Percentiles rank a stretch among this genome's conserved stretches.
Evolutionary conservation across 1,140 invertebrate species (phyloP).

Genomic region (Drosophila auraria): DNA sequence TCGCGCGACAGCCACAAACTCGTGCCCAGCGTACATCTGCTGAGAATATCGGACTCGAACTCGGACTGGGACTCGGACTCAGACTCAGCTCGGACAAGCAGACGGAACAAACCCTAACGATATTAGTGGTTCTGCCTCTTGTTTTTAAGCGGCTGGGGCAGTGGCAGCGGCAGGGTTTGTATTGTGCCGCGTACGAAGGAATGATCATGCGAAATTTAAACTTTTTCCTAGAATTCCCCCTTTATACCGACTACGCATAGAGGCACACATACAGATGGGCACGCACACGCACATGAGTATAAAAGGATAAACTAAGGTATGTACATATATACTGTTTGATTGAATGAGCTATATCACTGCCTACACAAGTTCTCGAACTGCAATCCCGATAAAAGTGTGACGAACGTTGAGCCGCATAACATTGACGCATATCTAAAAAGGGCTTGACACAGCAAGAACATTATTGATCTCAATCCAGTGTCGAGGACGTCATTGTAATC

Average conservation of each 20-base stretch:
- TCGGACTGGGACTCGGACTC: neutral
- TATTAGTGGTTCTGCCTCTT: slow-evolving; percentile 41
- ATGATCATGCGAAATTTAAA: slow-evolving; percentile 73
- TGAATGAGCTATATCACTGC: neutral
- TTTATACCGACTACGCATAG: slow-evolving; percentile 18
- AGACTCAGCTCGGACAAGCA: slow-evolving; percentile 2
- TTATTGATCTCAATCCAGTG: neutral
- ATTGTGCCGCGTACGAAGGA: slow-evolving; percentile 42
- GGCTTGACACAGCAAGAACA: neutral
- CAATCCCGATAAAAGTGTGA: neutral
- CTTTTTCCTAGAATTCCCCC: slow-evolving; percentile 68
- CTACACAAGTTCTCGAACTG: neutral
- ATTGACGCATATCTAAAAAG: too few species aligned
- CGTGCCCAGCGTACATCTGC: slow-evolving; percentile 64
- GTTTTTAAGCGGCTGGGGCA: slow-evolving; percentile 28
- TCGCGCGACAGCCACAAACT: slow-evolving; percentile 41
- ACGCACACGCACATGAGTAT: neutral
- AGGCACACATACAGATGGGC: neutral
- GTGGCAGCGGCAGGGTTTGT: slow-evolving; percentile 23
- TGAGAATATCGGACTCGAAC: slow-evolving; percentile 11
- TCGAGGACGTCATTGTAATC: slow-evolving; percentile 19
- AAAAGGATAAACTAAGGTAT: neutral
- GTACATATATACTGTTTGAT: neutral
- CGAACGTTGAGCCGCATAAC: too few species aligned
- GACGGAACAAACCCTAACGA: slow-evolving; percentile 32